Percentiles rank a stretch among this genome's conserved stretches.
phyloP scores from a whole-genome alignment of 2,113 vertebrate species.

The Rhinichthys klamathensis region DNA sequence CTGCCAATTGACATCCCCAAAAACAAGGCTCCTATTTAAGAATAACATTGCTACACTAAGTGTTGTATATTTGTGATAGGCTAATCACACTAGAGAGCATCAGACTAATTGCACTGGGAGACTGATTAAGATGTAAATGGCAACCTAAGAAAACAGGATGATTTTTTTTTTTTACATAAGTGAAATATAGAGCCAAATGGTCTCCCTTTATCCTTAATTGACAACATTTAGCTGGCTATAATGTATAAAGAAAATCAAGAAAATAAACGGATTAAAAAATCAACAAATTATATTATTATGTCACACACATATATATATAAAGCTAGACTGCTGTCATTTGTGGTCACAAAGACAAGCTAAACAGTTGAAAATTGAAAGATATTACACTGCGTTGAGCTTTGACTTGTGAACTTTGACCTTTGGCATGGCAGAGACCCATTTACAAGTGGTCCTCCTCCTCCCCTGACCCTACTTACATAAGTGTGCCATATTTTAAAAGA shows the following conservation, averaged over 20 bases:
- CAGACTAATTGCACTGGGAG: not conserved
- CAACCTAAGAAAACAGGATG: not conserved
- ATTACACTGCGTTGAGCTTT: not conserved
- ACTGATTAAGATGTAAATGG: not conserved
- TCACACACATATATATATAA: too few relatives aligned
- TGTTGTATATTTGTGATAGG: not conserved
- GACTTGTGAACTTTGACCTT: conserved; percentile 7
- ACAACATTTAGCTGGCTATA: not conserved
- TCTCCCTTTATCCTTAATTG: not conserved
- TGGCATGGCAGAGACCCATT: not conserved
- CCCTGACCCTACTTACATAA: conserved; percentile 53
- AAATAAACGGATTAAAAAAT: too few relatives aligned
- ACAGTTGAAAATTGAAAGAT: not conserved
- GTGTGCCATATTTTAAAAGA: conserved; percentile 50
- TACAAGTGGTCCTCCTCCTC: conserved; percentile 5
- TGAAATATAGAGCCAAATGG: not conserved
- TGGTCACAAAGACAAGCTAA: too few relatives aligned
- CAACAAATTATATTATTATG: too few relatives aligned
- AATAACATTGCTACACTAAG: not conserved
- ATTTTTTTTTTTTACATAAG: not conserved
- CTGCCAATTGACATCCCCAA: conserved; percentile 6
- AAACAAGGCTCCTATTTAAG: not conserved
- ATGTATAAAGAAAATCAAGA: too few relatives aligned
- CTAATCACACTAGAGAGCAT: not conserved
- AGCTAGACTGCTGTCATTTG: too few relatives aligned